Conservation (phyloP, 2,797 vertebrate genomes). For the Erpetoichthys calabaricus region DNA sequence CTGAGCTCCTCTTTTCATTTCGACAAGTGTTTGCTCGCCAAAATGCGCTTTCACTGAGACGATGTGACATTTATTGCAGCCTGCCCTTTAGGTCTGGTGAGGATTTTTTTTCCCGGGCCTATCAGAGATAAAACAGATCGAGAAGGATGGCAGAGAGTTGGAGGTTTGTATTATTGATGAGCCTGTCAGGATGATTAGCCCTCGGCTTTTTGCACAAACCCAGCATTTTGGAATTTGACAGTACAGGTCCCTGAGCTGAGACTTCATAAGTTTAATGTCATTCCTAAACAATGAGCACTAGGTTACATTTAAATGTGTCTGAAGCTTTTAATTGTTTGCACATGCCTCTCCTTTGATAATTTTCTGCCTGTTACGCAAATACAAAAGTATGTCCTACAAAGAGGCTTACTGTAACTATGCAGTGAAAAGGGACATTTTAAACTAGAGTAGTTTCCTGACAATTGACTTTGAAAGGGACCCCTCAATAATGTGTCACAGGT, state of each 20-base stretch:
- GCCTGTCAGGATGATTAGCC: conserved; percentile 45
- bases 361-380: no score
- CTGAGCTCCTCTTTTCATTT: background rate
- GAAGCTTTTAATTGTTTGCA: background rate
- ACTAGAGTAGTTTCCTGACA: no score
- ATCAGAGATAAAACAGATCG: conserved; percentile 24
- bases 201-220: conserved; percentile 23
- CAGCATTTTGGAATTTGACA: background rate
- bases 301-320: conserved; percentile 4
- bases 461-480: no score
- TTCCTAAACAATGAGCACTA: conserved; percentile 10
- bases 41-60: conserved; percentile 25
- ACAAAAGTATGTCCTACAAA: no score
- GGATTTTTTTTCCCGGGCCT: conserved; percentile 12
- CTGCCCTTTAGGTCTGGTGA: conserved; percentile 33
- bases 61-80: conserved; percentile 36
- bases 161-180: conserved; percentile 56
- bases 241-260: background rate
- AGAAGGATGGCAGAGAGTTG: conserved; percentile 25
- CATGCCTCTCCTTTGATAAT: no score
- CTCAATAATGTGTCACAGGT: no score
- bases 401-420: no score
- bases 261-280: background rate
- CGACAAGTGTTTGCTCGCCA: conserved; percentile 3
- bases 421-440: no score